A percentile compares a stretch with the other conserved stretches of the same genome.
phyloP scores from a whole-genome alignment of 1,140 invertebrate genomes.

The Pseudomyrmex sp. region DNA sequence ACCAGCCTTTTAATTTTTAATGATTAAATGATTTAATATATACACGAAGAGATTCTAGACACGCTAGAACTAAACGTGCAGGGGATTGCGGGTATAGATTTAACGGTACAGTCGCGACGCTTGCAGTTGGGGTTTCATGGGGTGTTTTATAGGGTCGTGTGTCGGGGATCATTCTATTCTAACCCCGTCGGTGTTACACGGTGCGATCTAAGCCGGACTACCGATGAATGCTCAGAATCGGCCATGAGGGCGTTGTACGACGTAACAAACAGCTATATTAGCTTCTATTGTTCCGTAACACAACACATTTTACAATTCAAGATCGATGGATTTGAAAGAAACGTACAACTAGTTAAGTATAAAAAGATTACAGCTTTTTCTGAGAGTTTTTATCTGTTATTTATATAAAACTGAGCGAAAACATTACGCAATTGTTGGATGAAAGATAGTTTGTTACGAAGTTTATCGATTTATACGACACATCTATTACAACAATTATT shows the following conservation, averaged over 20 bases:
- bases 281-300: constrained; percentile 37
- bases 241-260: constrained; percentile 51
- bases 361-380: neutral
- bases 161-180: constrained; percentile 41
- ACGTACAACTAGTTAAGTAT: neutral
- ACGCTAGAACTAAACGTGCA: neutral
- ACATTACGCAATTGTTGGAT: neutral
- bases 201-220: constrained; percentile 79
- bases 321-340: constrained; percentile 5
- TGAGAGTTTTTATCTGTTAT: neutral
- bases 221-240: constrained; percentile 62
- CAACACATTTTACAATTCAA: constrained; percentile 29
- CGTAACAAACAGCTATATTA: constrained; percentile 70
- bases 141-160: constrained; percentile 75
- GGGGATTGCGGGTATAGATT: constrained; percentile 13
- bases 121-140: constrained; percentile 79
- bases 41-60: neutral
- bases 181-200: constrained; percentile 75
- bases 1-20: too few species aligned
- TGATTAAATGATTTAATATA: too few species aligned
- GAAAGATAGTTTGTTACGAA: neutral
- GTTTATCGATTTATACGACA: neutral
- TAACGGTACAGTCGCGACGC: constrained; percentile 64
- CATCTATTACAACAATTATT: neutral
- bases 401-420: neutral